Evolutionary conservation across 2,888 invertebrate genomes (phyloP).

Genomic region (Ethmia dodecea): DNA sequence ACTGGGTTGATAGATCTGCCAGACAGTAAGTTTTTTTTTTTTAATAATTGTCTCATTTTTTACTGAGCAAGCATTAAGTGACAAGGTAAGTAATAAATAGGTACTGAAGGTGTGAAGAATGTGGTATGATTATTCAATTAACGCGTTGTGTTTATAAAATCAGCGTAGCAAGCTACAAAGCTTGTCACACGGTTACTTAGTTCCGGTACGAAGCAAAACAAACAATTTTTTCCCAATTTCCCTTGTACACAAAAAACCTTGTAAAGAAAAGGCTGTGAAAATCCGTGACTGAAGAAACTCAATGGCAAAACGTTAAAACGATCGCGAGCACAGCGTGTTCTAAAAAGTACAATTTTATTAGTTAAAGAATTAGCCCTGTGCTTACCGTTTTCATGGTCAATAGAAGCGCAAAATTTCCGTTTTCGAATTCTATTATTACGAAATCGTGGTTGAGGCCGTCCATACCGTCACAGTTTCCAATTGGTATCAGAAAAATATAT

Average conservation of each 20-base stretch:
- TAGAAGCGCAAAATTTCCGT: conserved; percentile 36
- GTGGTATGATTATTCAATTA: no score
- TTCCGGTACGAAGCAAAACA: conserved; percentile 19
- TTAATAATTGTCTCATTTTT: no score
- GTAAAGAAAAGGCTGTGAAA: conserved; percentile 17
- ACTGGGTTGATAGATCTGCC: no score
- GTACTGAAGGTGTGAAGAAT: no score
- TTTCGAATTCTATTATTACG: conserved; percentile 32
- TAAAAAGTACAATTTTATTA: conserved; percentile 14
- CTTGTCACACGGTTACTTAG: conserved; percentile 16
- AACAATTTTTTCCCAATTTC: conserved; percentile 17
- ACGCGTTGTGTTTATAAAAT: no score
- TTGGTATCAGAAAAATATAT: no score
- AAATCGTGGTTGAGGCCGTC: conserved; percentile 31
- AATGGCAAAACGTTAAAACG: conserved; percentile 3
- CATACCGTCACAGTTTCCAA: neutral
- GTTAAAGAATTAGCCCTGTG: conserved; percentile 30
- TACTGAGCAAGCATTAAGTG: no score
- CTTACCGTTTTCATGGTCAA: conserved; percentile 36
- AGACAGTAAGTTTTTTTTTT: no score
- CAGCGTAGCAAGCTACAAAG: conserved; percentile 12
- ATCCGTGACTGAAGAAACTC: no score
- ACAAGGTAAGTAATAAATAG: no score
- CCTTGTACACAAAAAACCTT: conserved; percentile 12
- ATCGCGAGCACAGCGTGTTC: conserved; percentile 4